phyloP scores from a whole-genome alignment of 2,113 vertebrate genomes.

The Pandion haliaetus region DNA sequence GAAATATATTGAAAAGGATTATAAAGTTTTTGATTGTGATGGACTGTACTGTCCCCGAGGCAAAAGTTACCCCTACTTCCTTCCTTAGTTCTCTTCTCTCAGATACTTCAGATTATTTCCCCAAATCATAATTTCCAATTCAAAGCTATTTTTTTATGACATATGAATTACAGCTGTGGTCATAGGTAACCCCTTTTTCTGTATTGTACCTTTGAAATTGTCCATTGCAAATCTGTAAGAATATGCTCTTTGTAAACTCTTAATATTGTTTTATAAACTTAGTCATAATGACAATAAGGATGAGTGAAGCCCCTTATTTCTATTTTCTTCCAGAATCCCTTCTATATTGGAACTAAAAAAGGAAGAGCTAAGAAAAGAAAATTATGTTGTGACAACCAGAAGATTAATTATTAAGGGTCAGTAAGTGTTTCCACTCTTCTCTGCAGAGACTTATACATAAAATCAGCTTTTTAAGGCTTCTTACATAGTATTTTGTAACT shows the following conservation, averaged over 20 bases:
- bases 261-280: neutral
- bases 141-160: neutral
- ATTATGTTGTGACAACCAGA: neutral
- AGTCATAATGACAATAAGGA: neutral
- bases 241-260: neutral
- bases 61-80: neutral
- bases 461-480: neutral
- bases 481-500: neutral
- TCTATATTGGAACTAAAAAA: neutral
- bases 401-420: slow-evolving; percentile 10
- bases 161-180: neutral
- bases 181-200: neutral
- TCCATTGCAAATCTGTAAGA: neutral
- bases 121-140: neutral
- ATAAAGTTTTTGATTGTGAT: neutral
- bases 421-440: neutral
- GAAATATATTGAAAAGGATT: neutral
- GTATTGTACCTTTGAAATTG: neutral
- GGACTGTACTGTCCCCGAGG: neutral
- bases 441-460: neutral
- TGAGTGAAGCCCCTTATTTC: neutral
- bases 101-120: neutral
- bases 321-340: neutral
- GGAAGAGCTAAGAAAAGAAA: neutral
- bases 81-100: neutral